Evolutionary conservation across 2,888 invertebrate species (phyloP), one percentile per base, ranked within the genome.

Genomic region (Macrostomum cliftonense): DNA sequence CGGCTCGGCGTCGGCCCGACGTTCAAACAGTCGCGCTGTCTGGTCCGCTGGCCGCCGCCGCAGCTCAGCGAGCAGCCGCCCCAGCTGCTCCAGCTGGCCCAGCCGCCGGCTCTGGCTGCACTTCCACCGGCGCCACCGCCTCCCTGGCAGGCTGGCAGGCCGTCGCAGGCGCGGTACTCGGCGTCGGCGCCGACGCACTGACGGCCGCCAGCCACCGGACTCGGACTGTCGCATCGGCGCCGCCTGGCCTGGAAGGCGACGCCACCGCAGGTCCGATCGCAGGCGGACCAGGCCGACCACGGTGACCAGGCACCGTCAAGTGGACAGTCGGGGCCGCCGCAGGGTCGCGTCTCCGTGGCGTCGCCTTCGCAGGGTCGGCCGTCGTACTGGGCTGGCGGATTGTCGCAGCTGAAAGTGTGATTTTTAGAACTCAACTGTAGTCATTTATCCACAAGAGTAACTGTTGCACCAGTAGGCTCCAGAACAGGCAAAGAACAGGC

Each of bases 51-150:
- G 11, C 69, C 70, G 12, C 46, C 54, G 2, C 65, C 69, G 58
- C 70, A 70, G 0, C 61, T 55, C 4, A 54, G 54, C 51, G 62
- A 63, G 55, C 70, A 70, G 21, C 53, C 53, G 14, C 59, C 58
- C 68, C 68, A 70, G 5, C 58, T 44, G 36, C 55, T 52, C 70
- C 70, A 70, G 11, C 55, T 55, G 14, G 63, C 60, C 68, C 68
- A 70, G 13, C 55, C 49, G 16, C 69, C 69, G 67, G 54, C 1
- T 47, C 17, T 28, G 16, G 7, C 28, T 2, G 5, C 28, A 9
- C 28, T 28, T 2, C 28, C 28, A 9, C 28, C 9, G 28, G 5
- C 28, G 28, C 28, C 28, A 9, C 9, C 9, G 4, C 9, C 28
- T 2, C 28, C 28, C 9, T 28, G 5, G 9, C 28, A 28, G 28